Evolutionary conservation across 37 sponge, comb jelly and placozoan species (phyloP).

Genomic region (Spongilla lacustris): DNA sequence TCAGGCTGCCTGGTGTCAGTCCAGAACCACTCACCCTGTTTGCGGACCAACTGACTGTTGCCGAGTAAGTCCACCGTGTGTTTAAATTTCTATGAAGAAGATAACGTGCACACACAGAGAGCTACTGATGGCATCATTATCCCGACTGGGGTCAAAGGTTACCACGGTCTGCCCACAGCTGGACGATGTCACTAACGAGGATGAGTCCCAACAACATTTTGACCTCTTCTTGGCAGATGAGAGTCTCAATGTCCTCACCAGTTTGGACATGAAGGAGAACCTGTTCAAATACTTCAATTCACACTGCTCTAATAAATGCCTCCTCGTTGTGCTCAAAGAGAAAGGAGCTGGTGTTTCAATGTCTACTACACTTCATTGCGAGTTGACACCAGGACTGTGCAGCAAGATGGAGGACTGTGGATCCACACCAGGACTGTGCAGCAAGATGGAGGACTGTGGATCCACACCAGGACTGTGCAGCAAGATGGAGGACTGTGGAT

Average conservation of each 20-base stretch:
- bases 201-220: conserved; percentile 28
- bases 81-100: background rate
- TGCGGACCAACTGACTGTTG: conserved; percentile 45
- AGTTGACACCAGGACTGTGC: background rate
- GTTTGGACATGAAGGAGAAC: background rate
- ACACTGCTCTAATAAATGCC: background rate
- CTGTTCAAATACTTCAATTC: background rate
- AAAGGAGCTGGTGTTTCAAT: background rate
- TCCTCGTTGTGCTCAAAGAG: conserved; percentile 8
- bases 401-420: background rate
- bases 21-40: conserved; percentile 39
- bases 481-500: no score
- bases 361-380: background rate
- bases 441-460: background rate
- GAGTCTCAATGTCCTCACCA: background rate
- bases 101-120: conserved; percentile 5
- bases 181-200: conserved; percentile 43
- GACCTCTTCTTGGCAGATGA: conserved; percentile 9
- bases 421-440: background rate
- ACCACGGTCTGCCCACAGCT: conserved; percentile 13
- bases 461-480: no score
- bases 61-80: background rate
- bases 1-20: conserved; percentile 12
- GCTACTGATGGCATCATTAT: conserved; percentile 23
- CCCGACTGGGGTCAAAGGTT: conserved; percentile 22